Percentiles rank a stretch among this genome's conserved stretches.
Conservation (phyloP, 2,797 vertebrate genomes). For the Pyrrhura leucotis region DNA sequence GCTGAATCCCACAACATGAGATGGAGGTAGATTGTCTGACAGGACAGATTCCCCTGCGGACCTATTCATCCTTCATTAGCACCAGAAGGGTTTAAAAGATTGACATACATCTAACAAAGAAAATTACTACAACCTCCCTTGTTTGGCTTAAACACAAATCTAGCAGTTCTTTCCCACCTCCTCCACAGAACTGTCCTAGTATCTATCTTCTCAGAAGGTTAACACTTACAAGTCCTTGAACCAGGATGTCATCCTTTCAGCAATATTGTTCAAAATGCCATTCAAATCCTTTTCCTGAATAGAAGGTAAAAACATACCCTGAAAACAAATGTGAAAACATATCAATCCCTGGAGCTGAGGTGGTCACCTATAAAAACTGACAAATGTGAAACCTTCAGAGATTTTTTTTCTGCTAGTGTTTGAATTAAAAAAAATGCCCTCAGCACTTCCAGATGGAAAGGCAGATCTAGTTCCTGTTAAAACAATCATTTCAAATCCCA, state of each 20-base stretch:
- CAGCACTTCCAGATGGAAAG: neutral
- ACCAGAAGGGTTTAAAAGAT: neutral
- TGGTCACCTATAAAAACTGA: neutral
- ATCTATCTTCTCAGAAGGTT: neutral
- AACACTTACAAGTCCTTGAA: neutral
- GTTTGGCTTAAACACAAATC: neutral
- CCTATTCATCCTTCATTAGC: neutral
- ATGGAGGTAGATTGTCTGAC: neutral
- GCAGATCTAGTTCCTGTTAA: neutral
- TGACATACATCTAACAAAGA: neutral
- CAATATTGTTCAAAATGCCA: neutral
- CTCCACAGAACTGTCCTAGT: neutral
- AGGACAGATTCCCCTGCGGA: neutral
- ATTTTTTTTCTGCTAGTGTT: neutral
- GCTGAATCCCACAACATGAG: neutral
- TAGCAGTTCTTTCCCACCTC: neutral
- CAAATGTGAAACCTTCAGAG: neutral
- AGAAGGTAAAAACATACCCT: neutral
- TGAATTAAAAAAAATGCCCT: too few relatives aligned
- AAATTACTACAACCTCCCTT: neutral
- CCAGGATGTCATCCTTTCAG: neutral
- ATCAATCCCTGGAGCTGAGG: neutral
- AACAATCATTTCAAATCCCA: neutral
- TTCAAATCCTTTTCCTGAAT: neutral
- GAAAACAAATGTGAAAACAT: neutral